Base-by-base conservation (phyloP, 2,113 vertebrate species). In the Prunella fulvescens region DNA sequence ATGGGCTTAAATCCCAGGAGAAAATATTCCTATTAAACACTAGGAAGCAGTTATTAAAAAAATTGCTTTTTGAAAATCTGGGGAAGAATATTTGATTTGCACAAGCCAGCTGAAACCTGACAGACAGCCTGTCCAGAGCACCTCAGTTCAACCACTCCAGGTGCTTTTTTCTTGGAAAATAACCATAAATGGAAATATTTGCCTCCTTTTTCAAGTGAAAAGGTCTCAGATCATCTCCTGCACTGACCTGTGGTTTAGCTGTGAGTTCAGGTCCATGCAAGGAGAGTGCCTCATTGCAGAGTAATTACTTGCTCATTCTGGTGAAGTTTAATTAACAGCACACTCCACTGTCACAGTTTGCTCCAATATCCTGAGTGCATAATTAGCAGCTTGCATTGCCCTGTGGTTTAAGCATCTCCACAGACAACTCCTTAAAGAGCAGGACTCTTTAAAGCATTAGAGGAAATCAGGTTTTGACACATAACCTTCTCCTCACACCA, bases 241-340 rank as follows among this genome's bases (percentile, higher is more conserved):
- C 37, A 10, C 61, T 58, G 19, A 62, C 56, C 71, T 47, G 19
- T 70, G 69, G 33, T 78, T 88, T 28, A 73, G 18, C 78, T 60
- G 44, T 40, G 69, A 79, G 71, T 58, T 80, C 80, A 86, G 35
- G 26, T 47, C 69, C 6, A 1, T 45, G 67, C 67, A 31, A 56
- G 87, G 53, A 71, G 17, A 72, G 69, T 1, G 2, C 25, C 66
- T 93, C 13, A 0, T 53, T 76, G 66, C 81, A 80, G 58, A 28
- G 70, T 77, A 95, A 97, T 94, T 95, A 91, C 19, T 2, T 72
- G 84, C 79, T 95, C 71, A 3, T 94, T 92, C 81, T 0, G 0
- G 51, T 92, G 92, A 93, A 83, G 87, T 88, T 97, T 95, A 97
- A 94, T 93, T 96, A 95, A 80, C 58, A 56, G 78, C 67, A 33